Conservation (phyloP, 2,888 invertebrate genomes). For the Agrenia bidenticulata region DNA sequence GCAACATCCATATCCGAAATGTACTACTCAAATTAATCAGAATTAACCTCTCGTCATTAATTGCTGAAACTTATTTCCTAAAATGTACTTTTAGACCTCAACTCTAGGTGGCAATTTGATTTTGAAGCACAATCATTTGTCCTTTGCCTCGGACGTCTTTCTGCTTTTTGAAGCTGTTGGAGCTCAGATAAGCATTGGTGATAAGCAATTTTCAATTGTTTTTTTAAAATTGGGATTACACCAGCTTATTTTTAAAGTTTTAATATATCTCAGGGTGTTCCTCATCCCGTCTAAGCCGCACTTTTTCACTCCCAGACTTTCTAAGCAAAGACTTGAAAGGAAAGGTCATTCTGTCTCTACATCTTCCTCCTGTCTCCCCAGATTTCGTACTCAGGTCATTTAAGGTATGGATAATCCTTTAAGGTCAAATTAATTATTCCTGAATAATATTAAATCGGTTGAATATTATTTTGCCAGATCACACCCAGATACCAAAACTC, state of each 20-base stretch:
- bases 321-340: slow-evolving; percentile 65
- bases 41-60: no score
- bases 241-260: no score
- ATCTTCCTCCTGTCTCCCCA: slow-evolving; percentile 63
- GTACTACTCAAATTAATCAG: no score
- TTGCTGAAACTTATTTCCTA: no score
- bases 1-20: no score
- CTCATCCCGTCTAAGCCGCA: no score
- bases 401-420: slow-evolving; percentile 61
- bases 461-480: slow-evolving; percentile 29
- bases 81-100: slow-evolving; percentile 57
- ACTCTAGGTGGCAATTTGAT: slow-evolving; percentile 71
- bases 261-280: no score
- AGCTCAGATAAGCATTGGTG: slow-evolving; percentile 53
- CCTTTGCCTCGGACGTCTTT: slow-evolving; percentile 73
- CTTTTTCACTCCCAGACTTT: no score
- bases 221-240: no score
- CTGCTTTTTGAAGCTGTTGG: slow-evolving; percentile 60
- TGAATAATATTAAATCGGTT: not conserved
- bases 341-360: slow-evolving; percentile 66
- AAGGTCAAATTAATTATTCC: not conserved
- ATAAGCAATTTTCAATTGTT: no score
- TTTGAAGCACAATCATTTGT: slow-evolving; percentile 66
- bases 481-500: slow-evolving; percentile 48
- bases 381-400: slow-evolving; percentile 63